Percentiles rank a stretch among this genome's conserved stretches.
phyloP scores from a whole-genome alignment of 2,797 vertebrate species.

The Anabacerthia variegaticeps region DNA sequence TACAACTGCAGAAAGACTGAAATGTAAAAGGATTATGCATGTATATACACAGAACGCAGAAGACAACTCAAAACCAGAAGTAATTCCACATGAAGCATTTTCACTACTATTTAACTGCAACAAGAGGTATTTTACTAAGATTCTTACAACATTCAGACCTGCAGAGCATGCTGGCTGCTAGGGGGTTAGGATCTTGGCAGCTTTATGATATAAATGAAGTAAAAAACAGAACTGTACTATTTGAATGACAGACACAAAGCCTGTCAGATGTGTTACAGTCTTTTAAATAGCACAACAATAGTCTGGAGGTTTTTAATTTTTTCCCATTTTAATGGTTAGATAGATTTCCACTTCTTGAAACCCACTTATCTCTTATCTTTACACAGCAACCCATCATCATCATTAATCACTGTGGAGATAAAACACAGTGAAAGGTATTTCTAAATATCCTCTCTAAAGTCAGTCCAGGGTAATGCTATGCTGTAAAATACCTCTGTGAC shows the following conservation, averaged over 20 bases:
- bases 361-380: not conserved
- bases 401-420: not conserved
- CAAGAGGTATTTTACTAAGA: not conserved
- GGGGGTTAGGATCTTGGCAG: not conserved
- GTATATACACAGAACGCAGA: not conserved
- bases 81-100: not conserved
- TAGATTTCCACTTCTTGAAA: not conserved
- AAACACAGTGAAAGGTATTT: constrained; percentile 1
- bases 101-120: not conserved
- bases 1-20: not conserved
- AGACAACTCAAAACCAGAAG: not conserved
- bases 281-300: not conserved
- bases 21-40: not conserved
- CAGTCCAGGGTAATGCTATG: not conserved
- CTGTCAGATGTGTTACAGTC: not conserved
- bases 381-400: not conserved
- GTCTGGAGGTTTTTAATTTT: not conserved
- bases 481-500: not conserved
- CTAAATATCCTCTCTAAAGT: not conserved
- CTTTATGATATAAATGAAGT: not conserved
- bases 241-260: not conserved
- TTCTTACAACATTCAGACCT: not conserved
- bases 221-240: not conserved
- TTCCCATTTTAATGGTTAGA: not conserved
- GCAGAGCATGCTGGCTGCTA: not conserved